Conservation (phyloP, 2,888 invertebrate genomes). For the Junonia oenone region DNA sequence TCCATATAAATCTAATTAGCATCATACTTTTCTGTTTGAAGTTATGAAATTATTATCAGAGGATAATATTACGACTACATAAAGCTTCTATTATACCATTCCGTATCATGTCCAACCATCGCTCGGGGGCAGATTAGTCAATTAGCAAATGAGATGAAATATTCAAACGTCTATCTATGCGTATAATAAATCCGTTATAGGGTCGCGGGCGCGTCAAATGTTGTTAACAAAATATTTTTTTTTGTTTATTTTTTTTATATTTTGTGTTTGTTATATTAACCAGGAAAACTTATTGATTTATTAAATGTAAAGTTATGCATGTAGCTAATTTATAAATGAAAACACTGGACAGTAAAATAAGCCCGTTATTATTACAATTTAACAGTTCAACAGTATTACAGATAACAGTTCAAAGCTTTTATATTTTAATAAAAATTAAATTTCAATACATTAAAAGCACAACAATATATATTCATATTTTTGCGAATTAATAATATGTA, state of each 20-base stretch:
- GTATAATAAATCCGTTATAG: background rate
- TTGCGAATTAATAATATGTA: too few species aligned
- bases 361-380: too few species aligned
- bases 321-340: too few species aligned
- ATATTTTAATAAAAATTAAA: too few species aligned
- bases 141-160: constrained; percentile 17
- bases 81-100: constrained; percentile 2
- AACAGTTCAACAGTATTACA: too few species aligned
- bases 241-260: background rate
- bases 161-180: constrained; percentile 1
- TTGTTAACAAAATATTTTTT: background rate
- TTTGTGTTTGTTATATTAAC: too few species aligned
- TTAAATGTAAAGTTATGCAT: too few species aligned
- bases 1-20: background rate
- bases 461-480: too few species aligned
- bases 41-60: background rate
- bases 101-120: constrained; percentile 7
- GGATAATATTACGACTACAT: background rate
- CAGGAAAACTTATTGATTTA: too few species aligned
- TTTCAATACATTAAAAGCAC: too few species aligned
- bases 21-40: background rate
- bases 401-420: too few species aligned
- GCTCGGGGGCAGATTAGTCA: constrained; percentile 14
- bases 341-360: too few species aligned
- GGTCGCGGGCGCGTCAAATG: background rate